Evolutionary conservation across 1,140 invertebrate species (phyloP).

Genomic region (Artemia franciscana): DNA sequence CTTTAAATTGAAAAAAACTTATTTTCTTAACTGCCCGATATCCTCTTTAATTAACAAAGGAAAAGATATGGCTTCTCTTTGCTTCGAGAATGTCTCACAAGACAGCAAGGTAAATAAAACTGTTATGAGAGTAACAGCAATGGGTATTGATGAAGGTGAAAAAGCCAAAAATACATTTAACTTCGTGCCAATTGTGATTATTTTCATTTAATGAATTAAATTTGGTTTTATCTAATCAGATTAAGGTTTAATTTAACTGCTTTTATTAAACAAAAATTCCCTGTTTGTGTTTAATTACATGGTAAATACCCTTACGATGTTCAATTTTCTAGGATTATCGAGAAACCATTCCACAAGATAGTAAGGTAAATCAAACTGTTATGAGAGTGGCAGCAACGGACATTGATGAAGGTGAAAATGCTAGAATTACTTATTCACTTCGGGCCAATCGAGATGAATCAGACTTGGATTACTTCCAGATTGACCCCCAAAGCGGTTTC

Average conservation of each 20-base stretch:
- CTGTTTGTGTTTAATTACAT: too few relatives aligned
- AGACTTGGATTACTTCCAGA: slow-evolving; percentile 44
- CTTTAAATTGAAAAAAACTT: too few relatives aligned
- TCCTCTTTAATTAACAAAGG: too few relatives aligned
- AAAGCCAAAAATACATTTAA: slow-evolving; percentile 41
- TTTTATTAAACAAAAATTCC: too few relatives aligned
- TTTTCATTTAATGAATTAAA: too few relatives aligned
- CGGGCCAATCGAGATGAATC: slow-evolving; percentile 10
- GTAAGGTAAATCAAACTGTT: slow-evolving; percentile 37
- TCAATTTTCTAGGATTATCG: slow-evolving; percentile 43
- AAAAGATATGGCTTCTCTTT: too few relatives aligned
- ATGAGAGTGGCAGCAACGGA: slow-evolving; percentile 70
- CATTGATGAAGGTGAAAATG: slow-evolving; percentile 63
- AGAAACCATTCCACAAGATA: slow-evolving; percentile 48
- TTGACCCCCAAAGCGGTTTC: slow-evolving; percentile 48
- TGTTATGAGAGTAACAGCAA: slow-evolving; percentile 65
- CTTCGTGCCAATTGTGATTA: slow-evolving; percentile 5
- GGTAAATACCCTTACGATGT: too few relatives aligned
- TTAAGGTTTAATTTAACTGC: too few relatives aligned
- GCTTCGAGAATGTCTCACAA: slow-evolving; percentile 48
- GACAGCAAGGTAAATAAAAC: slow-evolving; percentile 38
- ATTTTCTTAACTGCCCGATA: too few relatives aligned
- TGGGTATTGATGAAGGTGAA: slow-evolving; percentile 61
- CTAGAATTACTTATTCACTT: slow-evolving; percentile 32
- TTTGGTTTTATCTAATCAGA: too few relatives aligned